phyloP scores from a whole-genome alignment of 2,113 vertebrate species.

The Leptobrachium leishanense region DNA sequence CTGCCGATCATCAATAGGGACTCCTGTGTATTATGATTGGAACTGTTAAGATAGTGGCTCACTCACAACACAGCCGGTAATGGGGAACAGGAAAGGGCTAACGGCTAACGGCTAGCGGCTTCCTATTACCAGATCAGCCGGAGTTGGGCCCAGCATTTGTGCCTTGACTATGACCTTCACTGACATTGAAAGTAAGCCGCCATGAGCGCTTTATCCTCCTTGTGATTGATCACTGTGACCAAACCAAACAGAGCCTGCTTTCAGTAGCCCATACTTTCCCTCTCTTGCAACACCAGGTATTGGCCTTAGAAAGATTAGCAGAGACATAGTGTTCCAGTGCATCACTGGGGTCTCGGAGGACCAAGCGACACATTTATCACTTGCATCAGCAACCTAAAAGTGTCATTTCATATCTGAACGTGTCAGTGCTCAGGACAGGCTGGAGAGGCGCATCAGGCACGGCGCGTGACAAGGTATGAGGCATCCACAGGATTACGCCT shows the following conservation, averaged over 20 bases:
- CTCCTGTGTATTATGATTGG: too few species aligned
- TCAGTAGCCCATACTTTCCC: neutral
- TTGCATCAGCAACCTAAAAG: constrained; percentile 26
- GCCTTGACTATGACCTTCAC: neutral
- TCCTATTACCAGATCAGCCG: too few species aligned
- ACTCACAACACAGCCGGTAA: too few species aligned
- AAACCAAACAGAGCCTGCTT: neutral
- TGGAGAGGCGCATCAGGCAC: neutral
- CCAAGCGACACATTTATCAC: constrained; percentile 16
- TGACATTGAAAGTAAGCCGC: neutral
- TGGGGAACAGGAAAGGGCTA: too few species aligned
- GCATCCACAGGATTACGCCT: neutral
- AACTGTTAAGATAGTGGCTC: too few species aligned
- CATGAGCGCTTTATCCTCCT: neutral
- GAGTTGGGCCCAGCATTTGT: too few species aligned
- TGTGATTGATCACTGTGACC: neutral
- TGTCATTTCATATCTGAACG: constrained; percentile 21
- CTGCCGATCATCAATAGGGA: too few species aligned
- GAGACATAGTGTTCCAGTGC: constrained; percentile 16
- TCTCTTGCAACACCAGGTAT: neutral
- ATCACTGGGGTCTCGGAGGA: constrained; percentile 27
- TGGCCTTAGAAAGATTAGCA: neutral
- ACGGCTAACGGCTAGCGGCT: too few species aligned
- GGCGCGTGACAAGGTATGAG: neutral
- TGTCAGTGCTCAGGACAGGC: constrained; percentile 10